A percentile compares a stretch with the other conserved stretches of the same genome.
These are phyloP conservation scores for Isichthys henryi DNA, from an alignment of 2,113 vertebrate species.

Conservation along the genomic window DNA sequence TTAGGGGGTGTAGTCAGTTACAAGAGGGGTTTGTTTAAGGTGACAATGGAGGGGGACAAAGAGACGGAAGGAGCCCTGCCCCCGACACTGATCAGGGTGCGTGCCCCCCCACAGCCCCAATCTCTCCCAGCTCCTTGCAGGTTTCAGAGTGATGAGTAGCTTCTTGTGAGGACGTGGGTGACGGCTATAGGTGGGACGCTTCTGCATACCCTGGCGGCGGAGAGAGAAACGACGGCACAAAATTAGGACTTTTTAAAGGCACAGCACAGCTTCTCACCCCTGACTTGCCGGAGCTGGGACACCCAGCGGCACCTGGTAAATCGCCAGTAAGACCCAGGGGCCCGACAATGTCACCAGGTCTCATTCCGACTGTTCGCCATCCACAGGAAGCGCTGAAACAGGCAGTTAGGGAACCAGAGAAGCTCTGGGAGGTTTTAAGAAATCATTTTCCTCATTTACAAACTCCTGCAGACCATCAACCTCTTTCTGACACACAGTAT, in stretches of 20 bases:
- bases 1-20: background rate
- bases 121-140: background rate
- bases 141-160: background rate
- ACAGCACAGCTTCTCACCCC: background rate
- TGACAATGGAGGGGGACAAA: constrained; percentile 11
- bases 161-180: constrained; percentile 12
- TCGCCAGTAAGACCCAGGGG: background rate
- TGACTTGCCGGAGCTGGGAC: background rate
- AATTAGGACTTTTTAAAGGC: background rate
- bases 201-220: background rate
- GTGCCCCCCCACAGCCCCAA: background rate
- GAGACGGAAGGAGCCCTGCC: background rate
- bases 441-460: background rate
- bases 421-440: background rate
- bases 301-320: background rate
- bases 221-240: background rate
- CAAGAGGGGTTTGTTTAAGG: background rate
- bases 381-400: background rate
- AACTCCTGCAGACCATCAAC: background rate
- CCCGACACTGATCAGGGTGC: background rate
- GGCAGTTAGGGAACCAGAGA: background rate
- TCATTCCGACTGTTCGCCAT: background rate
- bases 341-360: background rate
- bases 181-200: constrained; percentile 1
- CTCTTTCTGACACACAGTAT: background rate